phyloP scores from a whole-genome alignment of 2,888 invertebrate genomes.

The Autographa gamma region DNA sequence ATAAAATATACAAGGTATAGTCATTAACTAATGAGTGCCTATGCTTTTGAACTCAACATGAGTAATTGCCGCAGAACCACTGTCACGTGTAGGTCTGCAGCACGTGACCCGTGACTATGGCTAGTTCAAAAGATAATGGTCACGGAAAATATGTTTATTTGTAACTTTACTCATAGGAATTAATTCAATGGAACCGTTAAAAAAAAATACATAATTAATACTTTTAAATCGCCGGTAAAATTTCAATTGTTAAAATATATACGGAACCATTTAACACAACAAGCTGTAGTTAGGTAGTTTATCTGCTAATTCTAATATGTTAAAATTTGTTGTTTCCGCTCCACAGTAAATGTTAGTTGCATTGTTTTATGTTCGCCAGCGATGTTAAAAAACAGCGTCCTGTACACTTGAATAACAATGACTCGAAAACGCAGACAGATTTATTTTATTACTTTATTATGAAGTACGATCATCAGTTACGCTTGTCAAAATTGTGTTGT shows the following conservation, averaged over 20 bases:
- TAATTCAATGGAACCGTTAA: not conserved
- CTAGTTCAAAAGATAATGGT: constrained; percentile 19
- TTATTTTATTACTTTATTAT: constrained; percentile 57
- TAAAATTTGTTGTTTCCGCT: constrained; percentile 73
- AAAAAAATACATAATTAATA: no score
- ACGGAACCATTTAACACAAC: constrained; percentile 38
- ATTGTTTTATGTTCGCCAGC: constrained; percentile 67
- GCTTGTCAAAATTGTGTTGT: constrained; percentile 57
- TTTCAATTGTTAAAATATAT: no score
- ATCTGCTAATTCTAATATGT: constrained; percentile 62
- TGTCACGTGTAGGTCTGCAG: constrained; percentile 30
- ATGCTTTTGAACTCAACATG: constrained; percentile 31
- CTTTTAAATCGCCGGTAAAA: no score
- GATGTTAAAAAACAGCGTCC: constrained; percentile 73
- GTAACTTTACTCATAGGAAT: not conserved
- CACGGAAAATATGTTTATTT: constrained; percentile 14
- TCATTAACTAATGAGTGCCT: constrained; percentile 2
- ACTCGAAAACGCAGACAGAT: constrained; percentile 54
- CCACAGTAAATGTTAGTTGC: constrained; percentile 63
- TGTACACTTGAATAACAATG: constrained; percentile 71
- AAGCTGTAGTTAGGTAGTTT: constrained; percentile 25
- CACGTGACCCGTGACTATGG: constrained; percentile 37
- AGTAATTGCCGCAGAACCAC: constrained; percentile 26
- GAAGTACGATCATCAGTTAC: constrained; percentile 50
- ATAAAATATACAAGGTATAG: constrained; percentile 2